These are phyloP conservation scores for Lasius platythorax DNA, from an alignment of 2,888 invertebrate genomes.

Conservation along the genomic window DNA sequence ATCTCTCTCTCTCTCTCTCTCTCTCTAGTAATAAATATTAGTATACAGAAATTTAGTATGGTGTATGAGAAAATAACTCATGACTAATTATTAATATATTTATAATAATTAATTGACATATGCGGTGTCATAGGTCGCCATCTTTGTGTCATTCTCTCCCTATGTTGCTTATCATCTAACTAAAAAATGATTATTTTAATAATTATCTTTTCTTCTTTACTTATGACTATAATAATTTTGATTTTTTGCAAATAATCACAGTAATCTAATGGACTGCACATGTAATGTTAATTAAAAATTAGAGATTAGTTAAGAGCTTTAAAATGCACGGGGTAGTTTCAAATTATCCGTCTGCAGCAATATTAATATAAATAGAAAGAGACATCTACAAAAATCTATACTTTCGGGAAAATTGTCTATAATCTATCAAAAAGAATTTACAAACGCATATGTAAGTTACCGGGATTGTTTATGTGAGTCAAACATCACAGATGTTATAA, in stretches of 20 bases:
- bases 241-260: not conserved
- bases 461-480: not conserved
- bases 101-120: not conserved
- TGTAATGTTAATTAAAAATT: too few species aligned
- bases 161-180: not conserved
- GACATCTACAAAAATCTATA: not conserved
- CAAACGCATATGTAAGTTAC: not conserved
- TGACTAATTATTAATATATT: constrained; percentile 7
- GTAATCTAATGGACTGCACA: too few species aligned
- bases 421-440: not conserved
- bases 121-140: not conserved
- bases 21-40: not conserved
- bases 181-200: not conserved
- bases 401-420: not conserved
- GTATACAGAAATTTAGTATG: not conserved
- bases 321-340: not conserved
- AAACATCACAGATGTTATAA: not conserved
- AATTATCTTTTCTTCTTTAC: not conserved
- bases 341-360: not conserved
- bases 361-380: not conserved
- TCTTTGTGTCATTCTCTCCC: not conserved
- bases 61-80: constrained; percentile 9
- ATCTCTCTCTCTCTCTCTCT: not conserved
- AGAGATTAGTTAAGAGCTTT: too few species aligned
- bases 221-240: not conserved